These are phyloP conservation scores for Aphis gossypii DNA, from an alignment of 1,140 invertebrate genomes.

Conservation along the genomic window DNA sequence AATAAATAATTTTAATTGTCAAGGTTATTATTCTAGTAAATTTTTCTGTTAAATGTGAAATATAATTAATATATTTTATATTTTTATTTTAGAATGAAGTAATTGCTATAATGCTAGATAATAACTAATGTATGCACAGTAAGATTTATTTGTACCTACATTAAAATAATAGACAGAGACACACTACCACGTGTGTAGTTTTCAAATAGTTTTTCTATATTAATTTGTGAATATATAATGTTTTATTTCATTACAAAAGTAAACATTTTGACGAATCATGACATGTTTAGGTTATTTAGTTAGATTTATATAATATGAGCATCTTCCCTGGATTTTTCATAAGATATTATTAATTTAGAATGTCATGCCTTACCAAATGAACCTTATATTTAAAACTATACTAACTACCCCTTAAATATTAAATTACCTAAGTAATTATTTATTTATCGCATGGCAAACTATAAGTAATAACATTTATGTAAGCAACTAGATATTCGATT, in stretches of 20 bases:
- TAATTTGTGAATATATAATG: too few relatives aligned
- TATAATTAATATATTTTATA: neutral
- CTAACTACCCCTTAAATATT: neutral
- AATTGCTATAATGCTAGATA: neutral
- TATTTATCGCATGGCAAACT: too few relatives aligned
- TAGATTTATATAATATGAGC: neutral
- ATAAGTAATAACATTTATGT: neutral
- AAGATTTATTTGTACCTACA: too few relatives aligned
- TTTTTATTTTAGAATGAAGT: neutral
- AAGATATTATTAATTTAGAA: neutral
- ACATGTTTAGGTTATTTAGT: neutral
- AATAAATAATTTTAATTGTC: conserved; percentile 1
- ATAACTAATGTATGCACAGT: neutral
- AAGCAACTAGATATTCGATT: neutral
- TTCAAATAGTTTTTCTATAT: too few relatives aligned
- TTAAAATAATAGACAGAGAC: too few relatives aligned
- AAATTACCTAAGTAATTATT: neutral
- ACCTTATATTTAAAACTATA: neutral
- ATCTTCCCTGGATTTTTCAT: neutral
- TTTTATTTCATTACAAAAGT: neutral
- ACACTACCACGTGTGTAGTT: too few relatives aligned
- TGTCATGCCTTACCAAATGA: neutral
- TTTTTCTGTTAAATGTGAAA: neutral
- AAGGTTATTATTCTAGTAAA: neutral
- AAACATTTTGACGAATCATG: neutral